A percentile compares a stretch with the other conserved stretches of the same genome.
Conservation (phyloP, 92 coral and sea anemone genomes). For the Porites cylindrica region DNA sequence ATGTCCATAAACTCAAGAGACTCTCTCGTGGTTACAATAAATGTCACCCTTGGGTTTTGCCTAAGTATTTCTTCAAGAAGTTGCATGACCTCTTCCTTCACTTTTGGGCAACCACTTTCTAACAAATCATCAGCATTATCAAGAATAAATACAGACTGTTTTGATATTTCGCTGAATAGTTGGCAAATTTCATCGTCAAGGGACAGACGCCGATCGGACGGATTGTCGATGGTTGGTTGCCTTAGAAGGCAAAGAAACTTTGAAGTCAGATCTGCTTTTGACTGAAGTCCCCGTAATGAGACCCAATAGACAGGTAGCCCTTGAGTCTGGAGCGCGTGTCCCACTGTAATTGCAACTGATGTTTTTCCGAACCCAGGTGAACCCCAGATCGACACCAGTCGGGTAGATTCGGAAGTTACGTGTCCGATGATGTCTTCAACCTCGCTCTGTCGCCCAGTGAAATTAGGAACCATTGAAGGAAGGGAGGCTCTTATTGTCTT, state of each 20-base stretch:
- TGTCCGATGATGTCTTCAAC: conserved; percentile 20
- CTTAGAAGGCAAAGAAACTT: conserved; percentile 17
- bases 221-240: neutral
- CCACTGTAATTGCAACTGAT: conserved; percentile 36
- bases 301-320: conserved; percentile 36
- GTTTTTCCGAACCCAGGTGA: conserved; percentile 67
- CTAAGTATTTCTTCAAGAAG: conserved; percentile 34
- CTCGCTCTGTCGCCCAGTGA: conserved; percentile 47
- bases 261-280: conserved; percentile 34
- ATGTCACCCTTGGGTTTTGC: neutral
- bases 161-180: conserved; percentile 11
- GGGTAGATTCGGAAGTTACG: conserved; percentile 33
- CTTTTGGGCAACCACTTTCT: conserved; percentile 1
- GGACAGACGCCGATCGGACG: neutral
- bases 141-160: conserved; percentile 15
- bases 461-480: conserved; percentile 31
- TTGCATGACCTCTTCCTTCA: conserved; percentile 24
- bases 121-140: conserved; percentile 58
- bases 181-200: conserved; percentile 31
- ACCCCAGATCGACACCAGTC: conserved; percentile 55
- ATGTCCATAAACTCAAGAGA: conserved; percentile 24
- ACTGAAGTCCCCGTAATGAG: conserved; percentile 24
- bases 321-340: conserved; percentile 23
- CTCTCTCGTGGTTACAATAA: conserved; percentile 44
- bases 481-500: conserved; percentile 13